Evolutionary conservation across 2,888 invertebrate species (phyloP).

Genomic region (Molorchus minor): DNA sequence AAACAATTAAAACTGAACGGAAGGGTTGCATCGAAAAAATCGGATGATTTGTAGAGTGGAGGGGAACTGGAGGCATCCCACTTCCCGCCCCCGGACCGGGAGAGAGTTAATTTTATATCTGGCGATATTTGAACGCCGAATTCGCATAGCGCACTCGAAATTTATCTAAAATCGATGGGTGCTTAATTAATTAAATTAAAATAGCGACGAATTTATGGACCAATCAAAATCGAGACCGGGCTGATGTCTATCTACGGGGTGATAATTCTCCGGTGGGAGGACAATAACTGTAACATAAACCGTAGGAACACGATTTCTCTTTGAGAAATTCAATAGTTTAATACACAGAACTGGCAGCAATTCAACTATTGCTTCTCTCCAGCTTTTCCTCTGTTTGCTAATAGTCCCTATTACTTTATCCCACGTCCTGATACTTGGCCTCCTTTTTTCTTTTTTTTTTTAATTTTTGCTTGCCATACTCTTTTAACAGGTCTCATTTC

Average conservation of each 20-base stretch:
- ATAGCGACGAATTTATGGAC: conserved; percentile 40
- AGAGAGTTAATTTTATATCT: conserved; percentile 47
- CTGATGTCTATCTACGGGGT: background rate
- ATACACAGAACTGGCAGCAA: no score
- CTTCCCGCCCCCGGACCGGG: conserved; percentile 42
- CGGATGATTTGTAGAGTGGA: conserved; percentile 59
- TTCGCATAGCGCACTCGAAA: conserved; percentile 38
- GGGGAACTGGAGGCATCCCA: conserved; percentile 41
- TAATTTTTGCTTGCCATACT: no score
- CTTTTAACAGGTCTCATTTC: no score
- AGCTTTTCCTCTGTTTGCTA: no score
- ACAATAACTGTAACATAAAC: no score
- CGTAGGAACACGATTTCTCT: no score
- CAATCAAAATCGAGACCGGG: conserved; percentile 19
- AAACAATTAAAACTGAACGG: conserved; percentile 59
- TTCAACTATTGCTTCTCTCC: no score
- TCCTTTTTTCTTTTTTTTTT: no score
- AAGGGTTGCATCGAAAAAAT: conserved; percentile 58
- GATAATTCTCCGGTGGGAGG: no score
- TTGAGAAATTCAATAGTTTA: no score
- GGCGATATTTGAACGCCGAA: conserved; percentile 46
- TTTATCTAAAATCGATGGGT: conserved; percentile 46
- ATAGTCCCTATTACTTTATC: no score
- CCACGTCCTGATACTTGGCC: no score
- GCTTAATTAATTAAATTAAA: conserved; percentile 46